Base-by-base conservation (phyloP, 53 echinoderm and acorn worm genomes). In the Temnopleurus reevesii region DNA sequence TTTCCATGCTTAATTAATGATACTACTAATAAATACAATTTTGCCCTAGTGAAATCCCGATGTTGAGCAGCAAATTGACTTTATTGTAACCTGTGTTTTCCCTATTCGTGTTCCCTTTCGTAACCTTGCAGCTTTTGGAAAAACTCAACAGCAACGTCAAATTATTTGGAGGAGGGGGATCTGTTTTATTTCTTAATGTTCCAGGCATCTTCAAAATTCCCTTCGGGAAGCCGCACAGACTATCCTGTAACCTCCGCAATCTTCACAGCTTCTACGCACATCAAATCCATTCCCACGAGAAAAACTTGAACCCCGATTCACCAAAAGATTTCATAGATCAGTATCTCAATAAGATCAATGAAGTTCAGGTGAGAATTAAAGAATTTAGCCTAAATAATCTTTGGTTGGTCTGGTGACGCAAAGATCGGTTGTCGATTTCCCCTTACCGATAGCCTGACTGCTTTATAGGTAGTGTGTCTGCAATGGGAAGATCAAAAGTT, bases 281-380 rank as follows among this genome's bases (percentile, higher is more conserved):
- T 49, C 76, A 86, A 34, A 77, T 91, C 17, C 13, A 77, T 28
- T 17, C 23, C 45, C 91, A 91, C 49, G 53, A 45, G 31, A 36
- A 25, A 17, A 12, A 24, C 2, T 31, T 77, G 6, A 86, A 91
- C 59, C 46, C 41, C 23, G 91, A 53, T 3, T n/a, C 85, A 27
- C 91, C 91, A 2, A 85, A 58, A 46, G 91, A 91, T 66, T 86
- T 91, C 47, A 91, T 91, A 8, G 91, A 91, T 36, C 56, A 86
- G 29, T 91, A 91, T 33, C 84, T 91, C 0, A 76, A 45, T 29
- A 76, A 76, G 76, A 91, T 91, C 33, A 44, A 43, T 2, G 89
- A 80, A 45, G 33, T 55, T 5, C 54, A 56, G 83, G 83, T 56
- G 23, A n/a, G n/a, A n/a, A n/a, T n/a, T n/a, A n/a, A n/a, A n/a